These are phyloP conservation scores for Oscheius sp. DNA, from an alignment of 2,888 invertebrate genomes.

Conservation along the genomic window DNA sequence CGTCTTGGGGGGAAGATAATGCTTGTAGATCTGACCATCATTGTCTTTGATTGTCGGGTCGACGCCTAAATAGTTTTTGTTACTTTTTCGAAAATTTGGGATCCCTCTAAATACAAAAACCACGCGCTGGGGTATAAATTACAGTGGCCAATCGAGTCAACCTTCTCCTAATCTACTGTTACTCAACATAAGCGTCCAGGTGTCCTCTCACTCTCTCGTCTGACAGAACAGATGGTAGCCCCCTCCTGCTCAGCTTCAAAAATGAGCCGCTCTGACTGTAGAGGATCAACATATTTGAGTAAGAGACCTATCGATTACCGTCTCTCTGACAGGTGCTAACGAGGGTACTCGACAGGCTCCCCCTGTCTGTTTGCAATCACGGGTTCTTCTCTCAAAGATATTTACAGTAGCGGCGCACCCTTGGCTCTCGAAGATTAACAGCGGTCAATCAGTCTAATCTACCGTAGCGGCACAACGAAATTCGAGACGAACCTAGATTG, in stretches of 20 bases:
- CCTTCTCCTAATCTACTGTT: conserved; percentile 25
- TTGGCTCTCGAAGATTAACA: conserved; percentile 29
- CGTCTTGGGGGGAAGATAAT: no score
- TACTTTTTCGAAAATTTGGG: neutral
- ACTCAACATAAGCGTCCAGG: conserved; percentile 33
- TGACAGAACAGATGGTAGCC: conserved; percentile 15
- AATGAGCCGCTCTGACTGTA: conserved; percentile 21
- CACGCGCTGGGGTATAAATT: neutral
- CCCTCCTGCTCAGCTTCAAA: conserved; percentile 1
- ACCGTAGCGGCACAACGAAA: conserved; percentile 30
- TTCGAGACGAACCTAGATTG: conserved; percentile 18
- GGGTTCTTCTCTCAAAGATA: neutral
- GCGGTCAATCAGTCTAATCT: conserved; percentile 39
- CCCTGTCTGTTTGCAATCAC: conserved; percentile 17
- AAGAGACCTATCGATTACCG: conserved; percentile 34
- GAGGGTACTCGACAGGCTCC: conserved; percentile 19
- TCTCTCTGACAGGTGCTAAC: conserved; percentile 33
- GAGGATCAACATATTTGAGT: conserved; percentile 31
- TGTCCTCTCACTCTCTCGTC: neutral
- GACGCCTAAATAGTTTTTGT: neutral
- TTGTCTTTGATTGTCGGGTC: neutral
- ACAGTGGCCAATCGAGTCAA: conserved; percentile 13
- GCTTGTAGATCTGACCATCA: neutral
- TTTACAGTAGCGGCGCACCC: conserved; percentile 32
- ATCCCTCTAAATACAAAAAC: neutral